These are phyloP conservation scores for Platorchestia sp. DNA, from an alignment of 1,140 invertebrate genomes.

Conservation along the genomic window DNA sequence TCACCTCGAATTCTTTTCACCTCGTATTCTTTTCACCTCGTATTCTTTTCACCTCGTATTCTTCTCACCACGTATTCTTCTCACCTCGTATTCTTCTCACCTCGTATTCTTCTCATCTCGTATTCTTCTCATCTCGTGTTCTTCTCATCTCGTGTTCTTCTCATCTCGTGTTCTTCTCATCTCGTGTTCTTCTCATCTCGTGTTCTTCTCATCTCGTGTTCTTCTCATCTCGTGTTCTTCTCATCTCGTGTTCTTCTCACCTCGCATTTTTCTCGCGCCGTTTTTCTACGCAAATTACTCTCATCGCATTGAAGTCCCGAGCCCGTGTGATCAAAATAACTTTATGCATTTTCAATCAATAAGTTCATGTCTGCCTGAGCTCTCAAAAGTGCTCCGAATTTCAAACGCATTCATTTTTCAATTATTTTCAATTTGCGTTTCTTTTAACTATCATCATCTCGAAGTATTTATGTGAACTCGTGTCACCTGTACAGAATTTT, in stretches of 20 bases:
- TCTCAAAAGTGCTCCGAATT: not conserved
- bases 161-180: not conserved
- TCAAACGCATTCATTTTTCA: not conserved
- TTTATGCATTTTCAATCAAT: not conserved
- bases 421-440: not conserved
- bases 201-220: not conserved
- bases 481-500: not conserved
- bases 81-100: not conserved
- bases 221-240: not conserved
- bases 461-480: not conserved
- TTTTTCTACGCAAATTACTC: not conserved
- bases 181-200: not conserved
- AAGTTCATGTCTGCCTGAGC: not conserved
- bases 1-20: not conserved
- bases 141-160: not conserved
- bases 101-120: not conserved
- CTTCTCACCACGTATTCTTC: not conserved
- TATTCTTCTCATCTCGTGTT: not conserved
- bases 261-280: not conserved
- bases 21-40: not conserved
- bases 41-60: not conserved
- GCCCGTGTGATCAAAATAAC: not conserved
- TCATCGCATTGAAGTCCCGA: not conserved
- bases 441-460: not conserved
- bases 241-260: not conserved